phyloP scores from a whole-genome alignment of 2,888 invertebrate genomes.

The Cheilosia scutellata region DNA sequence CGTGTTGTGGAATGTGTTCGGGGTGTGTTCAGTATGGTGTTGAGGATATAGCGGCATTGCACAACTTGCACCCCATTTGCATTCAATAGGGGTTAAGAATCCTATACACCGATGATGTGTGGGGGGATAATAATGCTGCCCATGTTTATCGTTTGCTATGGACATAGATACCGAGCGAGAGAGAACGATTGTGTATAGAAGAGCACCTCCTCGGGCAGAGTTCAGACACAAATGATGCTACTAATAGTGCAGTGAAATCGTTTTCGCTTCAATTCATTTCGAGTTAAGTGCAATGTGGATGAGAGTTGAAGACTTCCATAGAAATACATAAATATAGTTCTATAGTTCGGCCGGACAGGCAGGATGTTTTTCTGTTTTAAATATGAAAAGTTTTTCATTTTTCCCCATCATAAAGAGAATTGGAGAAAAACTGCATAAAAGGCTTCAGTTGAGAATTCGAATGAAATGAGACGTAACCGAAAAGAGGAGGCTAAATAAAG shows the following conservation, averaged over 20 bases:
- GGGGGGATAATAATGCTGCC: slow-evolving; percentile 33
- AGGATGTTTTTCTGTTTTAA: slow-evolving; percentile 68
- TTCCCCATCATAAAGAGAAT: slow-evolving; percentile 12
- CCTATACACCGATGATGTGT: slow-evolving; percentile 7
- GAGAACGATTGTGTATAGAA: not conserved
- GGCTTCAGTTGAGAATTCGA: slow-evolving; percentile 54
- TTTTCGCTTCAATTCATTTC: slow-evolving; percentile 75
- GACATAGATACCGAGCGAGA: slow-evolving; percentile 16
- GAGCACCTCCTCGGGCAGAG: slow-evolving; percentile 60
- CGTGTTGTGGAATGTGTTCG: slow-evolving; percentile 25
- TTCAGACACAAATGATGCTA: slow-evolving; percentile 75
- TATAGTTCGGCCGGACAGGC: slow-evolving; percentile 21
- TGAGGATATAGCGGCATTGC: slow-evolving; percentile 37
- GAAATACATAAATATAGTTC: slow-evolving; percentile 1
- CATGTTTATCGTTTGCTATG: slow-evolving; percentile 61
- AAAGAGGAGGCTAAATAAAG: slow-evolving; percentile 59
- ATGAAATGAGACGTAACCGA: slow-evolving; percentile 73
- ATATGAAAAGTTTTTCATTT: slow-evolving; percentile 75
- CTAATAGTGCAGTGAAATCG: slow-evolving; percentile 75
- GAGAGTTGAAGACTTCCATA: slow-evolving; percentile 49
- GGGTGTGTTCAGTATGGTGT: slow-evolving; percentile 10
- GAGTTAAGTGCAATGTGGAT: slow-evolving; percentile 71
- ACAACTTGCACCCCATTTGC: slow-evolving; percentile 70
- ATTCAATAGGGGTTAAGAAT: slow-evolving; percentile 70
- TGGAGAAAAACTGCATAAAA: slow-evolving; percentile 66